These are phyloP conservation scores for Coilia nasus DNA, from an alignment of 2,797 vertebrate genomes.

Conservation along the genomic window DNA sequence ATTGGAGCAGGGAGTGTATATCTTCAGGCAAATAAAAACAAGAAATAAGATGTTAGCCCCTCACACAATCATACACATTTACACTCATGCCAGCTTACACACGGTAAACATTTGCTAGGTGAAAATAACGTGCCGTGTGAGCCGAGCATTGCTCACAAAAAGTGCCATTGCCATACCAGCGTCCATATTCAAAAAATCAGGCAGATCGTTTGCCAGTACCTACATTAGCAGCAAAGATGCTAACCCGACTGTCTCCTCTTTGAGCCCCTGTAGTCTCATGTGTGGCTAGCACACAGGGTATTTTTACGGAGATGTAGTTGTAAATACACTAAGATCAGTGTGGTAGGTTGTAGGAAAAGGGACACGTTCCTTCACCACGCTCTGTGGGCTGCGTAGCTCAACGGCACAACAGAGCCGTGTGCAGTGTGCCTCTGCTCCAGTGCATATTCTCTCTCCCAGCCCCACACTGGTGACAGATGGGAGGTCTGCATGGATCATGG, in stretches of 20 bases:
- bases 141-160: not conserved
- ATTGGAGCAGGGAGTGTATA: not conserved
- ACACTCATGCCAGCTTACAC: not conserved
- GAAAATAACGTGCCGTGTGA: not conserved
- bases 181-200: not conserved
- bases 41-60: not conserved
- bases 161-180: not conserved
- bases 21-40: not conserved
- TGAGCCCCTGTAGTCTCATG: not conserved
- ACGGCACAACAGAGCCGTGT: not conserved
- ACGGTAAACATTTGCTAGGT: not conserved
- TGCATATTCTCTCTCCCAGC: slow-evolving; percentile 18
- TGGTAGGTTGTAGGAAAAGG: not conserved
- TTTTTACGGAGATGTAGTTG: not conserved
- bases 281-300: not conserved
- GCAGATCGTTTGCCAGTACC: not conserved
- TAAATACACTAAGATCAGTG: slow-evolving; percentile 1
- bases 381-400: not conserved
- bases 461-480: slow-evolving; percentile 55
- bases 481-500: slow-evolving; percentile 57
- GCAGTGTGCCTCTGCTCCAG: slow-evolving; percentile 28
- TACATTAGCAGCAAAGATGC: not conserved
- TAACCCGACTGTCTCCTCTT: not conserved
- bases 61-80: not conserved
- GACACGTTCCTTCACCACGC: not conserved